Evolutionary conservation across 2,797 vertebrate genomes (phyloP), one percentile per base, ranked within the genome.

Genomic region (Pyrocephalus nanus): DNA sequence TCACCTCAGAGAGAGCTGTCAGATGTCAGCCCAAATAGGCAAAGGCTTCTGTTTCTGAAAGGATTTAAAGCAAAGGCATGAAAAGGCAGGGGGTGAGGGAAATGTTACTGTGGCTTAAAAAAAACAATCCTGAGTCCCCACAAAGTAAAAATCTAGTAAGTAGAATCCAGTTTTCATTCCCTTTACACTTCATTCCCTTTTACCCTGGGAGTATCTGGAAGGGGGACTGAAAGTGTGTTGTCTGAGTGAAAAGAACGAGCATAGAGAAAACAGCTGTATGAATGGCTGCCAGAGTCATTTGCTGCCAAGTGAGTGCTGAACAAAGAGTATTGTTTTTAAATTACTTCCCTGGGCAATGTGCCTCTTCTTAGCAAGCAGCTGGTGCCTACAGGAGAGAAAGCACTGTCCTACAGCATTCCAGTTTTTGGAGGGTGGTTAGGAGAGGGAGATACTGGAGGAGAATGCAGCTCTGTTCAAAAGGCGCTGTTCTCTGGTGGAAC

Each of bases 401-500:
- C 2, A 0, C 25, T n/a, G 2, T 26, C 26, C 64, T 15, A 32
- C 42, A 45, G 72, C 14, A 1, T 1, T 6, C 14, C 30, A 3
- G 12, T 19, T 36, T 34, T 51, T 32, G 57, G 50, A 25, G 45
- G 4, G 48, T 19, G 30, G 6, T 15, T 13, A 16, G 58, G 20
- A 55, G 32, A 9, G 36, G 36, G n/a, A 71, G 38, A n/a, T 22
- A 1, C 1, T 5, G 45, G n/a, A 47, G 60, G n/a, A 75, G 42
- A 69, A 34, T 0, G 11, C 23, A 54, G 17, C 13, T 16, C 16
- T 43, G 11, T 66, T 66, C 25, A 69, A 48, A 12, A 8, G n/a
- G 30, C 0, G 0, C 25, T 55, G 30, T 83, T 27, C 50, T 51
- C 27, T 34, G 38, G 16, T 47, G 34, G 32, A 51, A 50, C 32